A percentile compares a stretch with the other conserved stretches of the same genome.
These are phyloP conservation scores for Agrochola circellaris DNA, from an alignment of 2,888 invertebrate genomes.

Conservation along the genomic window DNA sequence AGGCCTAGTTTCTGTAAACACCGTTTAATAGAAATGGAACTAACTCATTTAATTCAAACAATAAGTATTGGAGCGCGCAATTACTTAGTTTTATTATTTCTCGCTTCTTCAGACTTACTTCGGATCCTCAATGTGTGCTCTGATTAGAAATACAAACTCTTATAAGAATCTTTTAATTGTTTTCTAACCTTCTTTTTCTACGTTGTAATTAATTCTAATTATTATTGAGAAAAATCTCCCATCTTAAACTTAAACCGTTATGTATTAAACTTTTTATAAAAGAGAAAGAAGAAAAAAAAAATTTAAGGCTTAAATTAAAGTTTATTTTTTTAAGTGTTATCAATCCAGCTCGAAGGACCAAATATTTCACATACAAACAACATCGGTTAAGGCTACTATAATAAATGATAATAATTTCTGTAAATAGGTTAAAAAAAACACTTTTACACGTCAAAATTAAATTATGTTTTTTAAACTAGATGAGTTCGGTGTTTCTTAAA, in stretches of 20 bases:
- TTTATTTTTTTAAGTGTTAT: background rate
- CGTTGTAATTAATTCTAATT: background rate
- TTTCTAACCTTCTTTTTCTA: background rate
- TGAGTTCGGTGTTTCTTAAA: too few species aligned
- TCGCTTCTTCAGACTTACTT: background rate
- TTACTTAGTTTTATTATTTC: conserved; percentile 37
- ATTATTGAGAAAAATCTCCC: background rate
- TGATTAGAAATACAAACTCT: conserved; percentile 27
- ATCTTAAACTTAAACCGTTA: background rate
- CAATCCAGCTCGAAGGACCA: background rate
- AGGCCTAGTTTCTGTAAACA: conserved; percentile 19
- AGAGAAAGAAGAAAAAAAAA: background rate
- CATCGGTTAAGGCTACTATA: background rate
- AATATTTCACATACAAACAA: background rate
- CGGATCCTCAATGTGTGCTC: conserved; percentile 16
- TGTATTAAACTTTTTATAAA: conserved; percentile 1
- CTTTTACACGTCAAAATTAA: too few species aligned
- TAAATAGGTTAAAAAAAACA: too few species aligned
- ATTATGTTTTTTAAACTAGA: too few species aligned
- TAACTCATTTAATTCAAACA: conserved; percentile 35
- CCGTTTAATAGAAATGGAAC: conserved; percentile 18
- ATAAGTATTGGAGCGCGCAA: conserved; percentile 16
- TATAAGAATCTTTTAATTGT: conserved; percentile 6
- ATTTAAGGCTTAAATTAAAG: background rate
- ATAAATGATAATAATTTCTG: too few species aligned